Base-by-base conservation (phyloP, 64 coral and sea anemone species). In the Hydrozoanthus tunicans region DNA sequence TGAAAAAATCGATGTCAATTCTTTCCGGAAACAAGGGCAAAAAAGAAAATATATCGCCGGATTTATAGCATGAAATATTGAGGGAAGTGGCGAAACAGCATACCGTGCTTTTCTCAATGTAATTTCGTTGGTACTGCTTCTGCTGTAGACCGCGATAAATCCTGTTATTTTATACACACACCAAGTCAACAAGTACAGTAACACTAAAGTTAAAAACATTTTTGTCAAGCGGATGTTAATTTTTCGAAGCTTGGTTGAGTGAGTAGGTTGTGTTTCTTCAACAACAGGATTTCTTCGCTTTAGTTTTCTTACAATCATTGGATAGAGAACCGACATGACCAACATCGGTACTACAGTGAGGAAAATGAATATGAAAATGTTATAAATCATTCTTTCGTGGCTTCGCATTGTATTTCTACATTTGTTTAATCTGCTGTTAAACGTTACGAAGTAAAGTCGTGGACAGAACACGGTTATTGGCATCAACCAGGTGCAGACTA, bases 221-320 rank as follows among this genome's bases (percentile, higher is more conserved):
- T 78, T 78, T 0, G 76, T 78, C 13, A 78, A 78, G 20, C 76
- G 76, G 52, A 78, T 78, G 76, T 78, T 78, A 10, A 17, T n/a
- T 78, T 4, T 20, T 1, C 54, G 76, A 6, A n/a, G 3, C 17
- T 56, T 5, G 4, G n/a, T n/a, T 25, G 51, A 51, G 9, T 56
- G 76, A n/a, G 14, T 56, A n/a, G 68, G 6, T 70, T 5, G 17
- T 23, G 6, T 70, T 43, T 2, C 32, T 43, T 43, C 32, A 23
- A 70, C n/a, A 14, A n/a, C 15, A 15, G 53, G 17, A 17, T 7
- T 23, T 58, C 56, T 56, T 17, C 54, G 7, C 1, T 2, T 5
- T 15, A 77, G 52, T 10, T 11, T 53, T 77, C 76, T 78, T 51
- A 78, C 58, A 7, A 78, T 78, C 12, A 12, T 78, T 78, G 54